phyloP scores from a whole-genome alignment of 2,888 invertebrate genomes.

The Hedya salicella region DNA sequence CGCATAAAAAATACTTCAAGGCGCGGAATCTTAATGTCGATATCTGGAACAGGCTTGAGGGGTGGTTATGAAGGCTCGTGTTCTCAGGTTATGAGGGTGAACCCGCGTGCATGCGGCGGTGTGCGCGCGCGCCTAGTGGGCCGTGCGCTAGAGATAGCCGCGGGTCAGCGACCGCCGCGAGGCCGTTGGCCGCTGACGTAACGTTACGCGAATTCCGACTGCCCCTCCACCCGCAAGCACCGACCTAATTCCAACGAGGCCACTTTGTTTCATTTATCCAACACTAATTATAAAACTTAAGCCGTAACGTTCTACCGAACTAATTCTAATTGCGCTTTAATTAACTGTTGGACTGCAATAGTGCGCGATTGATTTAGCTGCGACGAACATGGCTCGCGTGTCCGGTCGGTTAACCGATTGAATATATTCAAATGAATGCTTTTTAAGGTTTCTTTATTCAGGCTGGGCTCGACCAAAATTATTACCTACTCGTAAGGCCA shows the following conservation, averaged over 20 bases:
- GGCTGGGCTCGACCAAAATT: neutral
- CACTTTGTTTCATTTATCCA: constrained; percentile 75
- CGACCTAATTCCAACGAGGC: constrained; percentile 83
- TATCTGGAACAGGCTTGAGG: constrained; percentile 20
- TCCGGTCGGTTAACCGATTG: constrained; percentile 17
- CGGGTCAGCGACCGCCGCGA: constrained; percentile 80
- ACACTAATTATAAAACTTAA: constrained; percentile 75
- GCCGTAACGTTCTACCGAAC: constrained; percentile 34
- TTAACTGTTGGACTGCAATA: constrained; percentile 20
- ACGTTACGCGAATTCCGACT: constrained; percentile 82
- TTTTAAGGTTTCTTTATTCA: neutral
- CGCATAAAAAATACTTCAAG: no score
- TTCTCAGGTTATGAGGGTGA: constrained; percentile 42
- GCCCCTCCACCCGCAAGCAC: constrained; percentile 59
- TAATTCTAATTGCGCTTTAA: constrained; percentile 40
- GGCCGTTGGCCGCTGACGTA: constrained; percentile 84
- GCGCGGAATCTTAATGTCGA: neutral
- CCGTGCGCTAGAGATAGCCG: constrained; percentile 76
- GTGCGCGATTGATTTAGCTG: constrained; percentile 1
- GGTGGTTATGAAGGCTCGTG: constrained; percentile 16
- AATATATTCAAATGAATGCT: constrained; percentile 21
- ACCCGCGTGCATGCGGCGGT: constrained; percentile 53
- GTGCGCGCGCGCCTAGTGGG: constrained; percentile 73
- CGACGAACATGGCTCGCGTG: constrained; percentile 18
- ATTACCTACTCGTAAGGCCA: neutral